A percentile compares a stretch with the other conserved stretches of the same genome.
These are phyloP conservation scores for Perccottus glenii DNA, from an alignment of 2,113 vertebrate genomes.

Conservation along the genomic window DNA sequence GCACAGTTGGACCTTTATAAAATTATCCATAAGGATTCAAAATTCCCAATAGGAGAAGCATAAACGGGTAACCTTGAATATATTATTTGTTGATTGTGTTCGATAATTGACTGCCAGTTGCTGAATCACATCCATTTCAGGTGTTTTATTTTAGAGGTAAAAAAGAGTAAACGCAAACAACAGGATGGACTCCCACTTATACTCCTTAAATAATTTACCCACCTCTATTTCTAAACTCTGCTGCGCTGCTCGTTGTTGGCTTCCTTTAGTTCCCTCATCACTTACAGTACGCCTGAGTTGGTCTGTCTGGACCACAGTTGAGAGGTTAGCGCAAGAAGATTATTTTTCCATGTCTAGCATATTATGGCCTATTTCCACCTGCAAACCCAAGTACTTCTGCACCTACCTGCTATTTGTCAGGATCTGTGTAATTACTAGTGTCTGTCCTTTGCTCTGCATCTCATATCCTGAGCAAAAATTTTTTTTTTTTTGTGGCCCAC, in stretches of 20 bases:
- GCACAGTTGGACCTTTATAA: no score
- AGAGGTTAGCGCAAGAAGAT: slow-evolving; percentile 47
- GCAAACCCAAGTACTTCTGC: slow-evolving; percentile 44
- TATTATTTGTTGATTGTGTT: no score
- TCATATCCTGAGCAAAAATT: slow-evolving; percentile 62
- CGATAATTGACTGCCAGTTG: no score
- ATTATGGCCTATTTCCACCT: slow-evolving; percentile 61
- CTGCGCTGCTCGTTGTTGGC: slow-evolving; percentile 17
- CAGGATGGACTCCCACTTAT: neutral
- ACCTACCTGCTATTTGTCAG: slow-evolving; percentile 62
- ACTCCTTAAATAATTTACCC: slow-evolving; percentile 29
- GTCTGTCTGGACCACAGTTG: slow-evolving; percentile 54
- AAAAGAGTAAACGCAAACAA: neutral
- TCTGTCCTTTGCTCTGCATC: slow-evolving; percentile 44
- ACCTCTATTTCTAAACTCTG: slow-evolving; percentile 10
- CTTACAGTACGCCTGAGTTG: slow-evolving; percentile 16
- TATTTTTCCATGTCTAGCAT: slow-evolving; percentile 58
- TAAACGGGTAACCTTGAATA: no score
- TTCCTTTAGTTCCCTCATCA: slow-evolving; percentile 24
- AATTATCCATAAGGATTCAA: no score
- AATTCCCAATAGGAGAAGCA: no score
- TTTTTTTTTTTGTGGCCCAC: slow-evolving; percentile 33
- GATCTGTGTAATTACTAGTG: slow-evolving; percentile 58
- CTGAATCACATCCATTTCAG: no score
- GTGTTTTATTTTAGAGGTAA: no score